Base-by-base conservation (phyloP, 1,140 invertebrate genomes). In the Polypedilum vanderplanki region DNA sequence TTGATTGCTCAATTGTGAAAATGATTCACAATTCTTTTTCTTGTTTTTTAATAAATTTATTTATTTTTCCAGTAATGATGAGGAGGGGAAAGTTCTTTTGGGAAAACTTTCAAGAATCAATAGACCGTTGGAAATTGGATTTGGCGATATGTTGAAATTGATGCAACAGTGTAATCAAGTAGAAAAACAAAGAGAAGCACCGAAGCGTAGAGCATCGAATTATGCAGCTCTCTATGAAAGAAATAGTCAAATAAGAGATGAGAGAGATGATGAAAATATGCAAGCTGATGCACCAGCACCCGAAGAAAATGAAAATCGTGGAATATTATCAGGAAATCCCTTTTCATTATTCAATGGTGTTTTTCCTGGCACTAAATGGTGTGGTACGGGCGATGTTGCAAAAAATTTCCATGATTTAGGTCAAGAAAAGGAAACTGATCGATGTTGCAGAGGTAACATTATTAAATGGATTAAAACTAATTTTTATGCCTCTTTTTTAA, bases 331-430 rank as follows among this genome's bases (percentile, higher is more conserved):
- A 4, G 86, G 86, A 70, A 89, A 86, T 79, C 87, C 89, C 12
- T 84, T 90, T 70, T 70, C 88, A 20, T 79, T 92, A 75, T 83
- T 92, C 17, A 90, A 87, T 78, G 91, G 91, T 40, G 92, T 93
- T 78, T 75, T 85, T 84, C 3, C 78, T 95, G 93, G 93, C 65
- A 95, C 93, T 65, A 94, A 94, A 83, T 95, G 93, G 93, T 95
- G 93, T 79, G 93, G 93, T 1, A 89, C 90, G 0, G 93, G 93
- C 0, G 93, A 95, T 80, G 88, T 94, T 75, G 93, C 93, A 0
- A 84, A 86, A n/a, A 87, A 87, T 78, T 95, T 94, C 82, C 90
- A 90, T 80, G 92, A 95, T 81, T 84, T 95, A 73, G 93, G 93
- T 22, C 82, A 85, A 0, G 88, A 91, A 78, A 83, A 85, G 41